These are phyloP conservation scores for Eulimnadia texana DNA, from an alignment of 1,140 invertebrate genomes.

Conservation along the genomic window DNA sequence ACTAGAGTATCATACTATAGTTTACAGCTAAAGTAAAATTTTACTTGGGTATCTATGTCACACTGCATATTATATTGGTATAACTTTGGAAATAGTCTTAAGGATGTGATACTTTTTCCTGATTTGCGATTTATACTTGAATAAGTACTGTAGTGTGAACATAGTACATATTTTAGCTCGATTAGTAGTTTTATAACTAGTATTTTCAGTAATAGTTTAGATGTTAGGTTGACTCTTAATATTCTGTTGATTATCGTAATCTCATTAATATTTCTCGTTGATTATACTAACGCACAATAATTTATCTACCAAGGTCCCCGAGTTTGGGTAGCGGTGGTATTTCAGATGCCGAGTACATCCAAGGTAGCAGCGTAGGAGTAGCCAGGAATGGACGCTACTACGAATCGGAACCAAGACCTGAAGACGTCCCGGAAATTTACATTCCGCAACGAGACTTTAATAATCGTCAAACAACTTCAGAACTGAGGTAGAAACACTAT, in stretches of 20 bases:
- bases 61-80: too few species aligned
- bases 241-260: not conserved
- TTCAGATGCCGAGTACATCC: slow-evolving; percentile 4
- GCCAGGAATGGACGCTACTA: slow-evolving; percentile 1
- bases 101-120: too few species aligned
- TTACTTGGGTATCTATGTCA: too few species aligned
- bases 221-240: too few species aligned
- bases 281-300: not conserved
- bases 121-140: too few species aligned
- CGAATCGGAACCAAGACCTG: slow-evolving; percentile 4
- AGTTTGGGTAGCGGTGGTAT: slow-evolving; percentile 9
- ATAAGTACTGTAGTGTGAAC: too few species aligned
- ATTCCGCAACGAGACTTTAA: slow-evolving; percentile 10
- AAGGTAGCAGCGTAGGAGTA: not conserved
- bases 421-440: slow-evolving; percentile 14
- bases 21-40: too few species aligned
- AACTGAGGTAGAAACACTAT: slow-evolving; percentile 12
- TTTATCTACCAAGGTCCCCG: slow-evolving; percentile 7
- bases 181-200: too few species aligned
- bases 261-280: not conserved
- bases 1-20: too few species aligned
- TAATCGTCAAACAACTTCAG: slow-evolving; percentile 3
- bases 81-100: too few species aligned
- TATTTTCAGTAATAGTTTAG: too few species aligned
- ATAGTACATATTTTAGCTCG: too few species aligned